Percentiles rank a stretch among this genome's conserved stretches.
These are phyloP conservation scores for Caenorhabditis sp. DNA, from an alignment of 2,888 invertebrate genomes.

Conservation along the genomic window DNA sequence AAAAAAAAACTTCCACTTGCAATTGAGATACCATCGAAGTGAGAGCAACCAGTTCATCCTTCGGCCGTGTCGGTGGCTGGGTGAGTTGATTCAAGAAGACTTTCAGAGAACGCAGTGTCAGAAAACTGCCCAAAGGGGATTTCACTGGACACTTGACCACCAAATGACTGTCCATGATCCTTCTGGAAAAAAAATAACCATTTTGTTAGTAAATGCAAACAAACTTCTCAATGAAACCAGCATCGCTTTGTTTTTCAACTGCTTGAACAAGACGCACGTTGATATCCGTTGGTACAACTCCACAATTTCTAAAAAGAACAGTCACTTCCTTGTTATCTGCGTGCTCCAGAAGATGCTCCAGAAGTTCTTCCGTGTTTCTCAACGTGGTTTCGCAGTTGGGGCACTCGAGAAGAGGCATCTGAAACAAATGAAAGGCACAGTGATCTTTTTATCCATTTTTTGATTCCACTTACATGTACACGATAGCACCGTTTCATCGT, in stretches of 20 bases:
- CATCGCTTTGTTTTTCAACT: neutral
- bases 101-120: neutral
- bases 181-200: neutral
- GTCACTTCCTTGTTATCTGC: neutral
- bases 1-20: no score
- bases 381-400: no score
- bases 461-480: no score
- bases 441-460: no score
- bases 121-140: slow-evolving; percentile 2
- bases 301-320: neutral
- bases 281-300: neutral
- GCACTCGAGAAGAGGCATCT: no score
- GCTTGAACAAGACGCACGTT: neutral
- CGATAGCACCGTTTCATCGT: no score
- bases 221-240: neutral
- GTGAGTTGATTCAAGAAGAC: neutral
- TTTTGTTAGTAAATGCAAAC: neutral
- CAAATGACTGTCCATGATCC: neutral
- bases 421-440: no score
- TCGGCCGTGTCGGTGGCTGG: no score
- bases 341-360: neutral
- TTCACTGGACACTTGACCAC: neutral
- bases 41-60: no score
- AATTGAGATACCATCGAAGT: no score
- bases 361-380: neutral